Evolutionary conservation across 2,888 invertebrate species (phyloP).

Genomic region (Athalia rosae): DNA sequence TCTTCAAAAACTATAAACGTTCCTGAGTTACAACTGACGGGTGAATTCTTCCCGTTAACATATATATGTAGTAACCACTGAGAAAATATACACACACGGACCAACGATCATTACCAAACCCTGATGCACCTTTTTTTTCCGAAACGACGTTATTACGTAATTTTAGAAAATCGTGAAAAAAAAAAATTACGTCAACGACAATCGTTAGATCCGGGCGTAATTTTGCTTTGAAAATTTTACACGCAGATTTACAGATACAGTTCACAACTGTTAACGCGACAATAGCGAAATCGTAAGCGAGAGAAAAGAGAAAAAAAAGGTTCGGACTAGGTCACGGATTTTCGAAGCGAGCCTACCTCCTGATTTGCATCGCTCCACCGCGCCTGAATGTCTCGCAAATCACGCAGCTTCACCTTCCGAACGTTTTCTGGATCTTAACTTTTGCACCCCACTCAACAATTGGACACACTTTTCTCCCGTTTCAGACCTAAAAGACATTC

Average conservation of each 20-base stretch:
- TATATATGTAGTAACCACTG: neutral
- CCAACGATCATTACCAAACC: neutral
- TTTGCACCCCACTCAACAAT: slow-evolving; percentile 55
- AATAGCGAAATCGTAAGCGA: neutral
- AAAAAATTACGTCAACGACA: neutral
- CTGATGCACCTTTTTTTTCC: neutral
- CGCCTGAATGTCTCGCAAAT: slow-evolving; percentile 61
- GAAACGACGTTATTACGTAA: too few species aligned
- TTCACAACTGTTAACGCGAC: neutral
- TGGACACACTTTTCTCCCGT: slow-evolving; percentile 56
- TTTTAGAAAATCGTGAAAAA: neutral
- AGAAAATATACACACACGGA: neutral
- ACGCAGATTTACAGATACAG: neutral
- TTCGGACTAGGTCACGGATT: neutral
- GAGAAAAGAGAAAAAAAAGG: neutral
- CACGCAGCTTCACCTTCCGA: neutral
- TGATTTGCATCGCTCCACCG: slow-evolving; percentile 66
- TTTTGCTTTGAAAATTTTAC: too few species aligned
- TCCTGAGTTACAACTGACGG: slow-evolving; percentile 59
- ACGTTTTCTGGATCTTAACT: slow-evolving; percentile 50
- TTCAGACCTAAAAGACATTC: slow-evolving; percentile 42
- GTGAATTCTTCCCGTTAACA: neutral
- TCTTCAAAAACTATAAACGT: slow-evolving; percentile 57
- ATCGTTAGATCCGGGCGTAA: too few species aligned
- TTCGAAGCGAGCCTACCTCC: slow-evolving; percentile 53